A percentile compares a stretch with the other conserved stretches of the same genome.
Conservation (phyloP, 2,797 vertebrate species). For the Leptatherina wallacei region DNA sequence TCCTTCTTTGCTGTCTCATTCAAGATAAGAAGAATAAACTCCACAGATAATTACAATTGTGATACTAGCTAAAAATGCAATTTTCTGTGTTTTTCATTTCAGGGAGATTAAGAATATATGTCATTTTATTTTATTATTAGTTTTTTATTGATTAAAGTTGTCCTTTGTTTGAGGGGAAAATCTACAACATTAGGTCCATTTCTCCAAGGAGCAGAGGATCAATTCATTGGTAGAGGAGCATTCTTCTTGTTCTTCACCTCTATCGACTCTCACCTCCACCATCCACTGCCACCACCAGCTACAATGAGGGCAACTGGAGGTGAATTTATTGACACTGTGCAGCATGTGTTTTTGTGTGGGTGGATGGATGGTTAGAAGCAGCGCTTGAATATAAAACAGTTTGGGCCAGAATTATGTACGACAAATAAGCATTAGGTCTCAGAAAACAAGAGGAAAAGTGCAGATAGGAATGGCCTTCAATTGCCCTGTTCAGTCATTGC, state of each 20-base stretch:
- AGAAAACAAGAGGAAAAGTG: background rate
- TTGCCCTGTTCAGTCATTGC: too few species aligned
- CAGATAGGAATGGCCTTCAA: background rate
- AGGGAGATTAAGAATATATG: conserved; percentile 3
- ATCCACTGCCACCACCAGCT: conserved; percentile 33
- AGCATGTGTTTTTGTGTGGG: conserved; percentile 1
- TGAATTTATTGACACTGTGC: conserved; percentile 6
- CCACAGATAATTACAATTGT: background rate
- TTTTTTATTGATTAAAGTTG: conserved; percentile 68
- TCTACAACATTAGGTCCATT: conserved; percentile 66
- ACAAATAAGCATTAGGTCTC: background rate
- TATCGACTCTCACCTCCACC: conserved; percentile 83
- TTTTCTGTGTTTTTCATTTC: conserved; percentile 16
- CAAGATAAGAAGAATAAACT: conserved; percentile 3
- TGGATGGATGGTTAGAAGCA: conserved; percentile 11
- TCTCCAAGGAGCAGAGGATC: conserved; percentile 73
- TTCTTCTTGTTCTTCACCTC: conserved; percentile 70
- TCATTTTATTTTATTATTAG: conserved; percentile 8
- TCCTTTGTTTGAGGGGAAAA: conserved; percentile 68
- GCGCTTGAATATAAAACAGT: background rate
- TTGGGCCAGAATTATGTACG: background rate
- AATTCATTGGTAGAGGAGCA: conserved; percentile 66
- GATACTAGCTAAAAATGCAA: conserved; percentile 1
- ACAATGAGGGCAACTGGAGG: background rate
- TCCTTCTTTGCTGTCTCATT: background rate